These are phyloP conservation scores for Rambutsinella grinnellia DNA, from an alignment of 2,888 invertebrate species.

Conservation along the genomic window DNA sequence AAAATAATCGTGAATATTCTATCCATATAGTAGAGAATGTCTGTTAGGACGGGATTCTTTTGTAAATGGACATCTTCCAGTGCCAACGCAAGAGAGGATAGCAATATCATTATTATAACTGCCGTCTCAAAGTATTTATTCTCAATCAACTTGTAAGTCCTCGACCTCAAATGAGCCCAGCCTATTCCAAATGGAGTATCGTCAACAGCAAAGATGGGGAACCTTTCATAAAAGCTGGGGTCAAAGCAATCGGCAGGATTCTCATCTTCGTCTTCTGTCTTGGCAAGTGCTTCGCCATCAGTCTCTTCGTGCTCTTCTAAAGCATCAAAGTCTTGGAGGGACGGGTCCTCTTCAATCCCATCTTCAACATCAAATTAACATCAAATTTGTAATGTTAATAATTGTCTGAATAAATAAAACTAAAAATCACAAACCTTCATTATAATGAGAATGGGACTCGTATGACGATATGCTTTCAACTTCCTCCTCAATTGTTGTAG, in stretches of 20 bases:
- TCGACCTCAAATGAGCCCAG: slow-evolving; percentile 91
- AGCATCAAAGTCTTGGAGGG: slow-evolving; percentile 38
- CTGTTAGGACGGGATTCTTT: slow-evolving; percentile 90
- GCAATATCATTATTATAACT: slow-evolving; percentile 97
- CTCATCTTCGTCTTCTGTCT: slow-evolving; percentile 70
- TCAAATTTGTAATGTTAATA: too few relatives aligned
- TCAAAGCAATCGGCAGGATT: slow-evolving; percentile 96
- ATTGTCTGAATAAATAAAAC: too few relatives aligned
- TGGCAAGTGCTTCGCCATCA: slow-evolving; percentile 39
- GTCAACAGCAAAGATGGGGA: slow-evolving; percentile 83
- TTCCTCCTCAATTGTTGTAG: slow-evolving; percentile 14
- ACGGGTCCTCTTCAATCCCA: slow-evolving; percentile 30
- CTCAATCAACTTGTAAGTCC: slow-evolving; percentile 94
- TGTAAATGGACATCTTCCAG: slow-evolving; percentile 96
- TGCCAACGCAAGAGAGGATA: slow-evolving; percentile 97
- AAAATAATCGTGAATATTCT: slow-evolving; percentile 98
- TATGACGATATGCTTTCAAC: slow-evolving; percentile 34
- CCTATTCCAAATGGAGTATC: slow-evolving; percentile 91
- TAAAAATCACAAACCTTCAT: slow-evolving; percentile 71
- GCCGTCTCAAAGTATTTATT: slow-evolving; percentile 99
- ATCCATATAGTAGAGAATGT: slow-evolving; percentile 96
- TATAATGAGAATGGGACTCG: slow-evolving; percentile 30
- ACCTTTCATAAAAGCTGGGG: slow-evolving; percentile 86
- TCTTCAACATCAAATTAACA: too few relatives aligned
- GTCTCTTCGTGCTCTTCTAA: slow-evolving; percentile 39